Base-by-base conservation (phyloP, 2,113 vertebrate species). In the Catharus bicknelli region DNA sequence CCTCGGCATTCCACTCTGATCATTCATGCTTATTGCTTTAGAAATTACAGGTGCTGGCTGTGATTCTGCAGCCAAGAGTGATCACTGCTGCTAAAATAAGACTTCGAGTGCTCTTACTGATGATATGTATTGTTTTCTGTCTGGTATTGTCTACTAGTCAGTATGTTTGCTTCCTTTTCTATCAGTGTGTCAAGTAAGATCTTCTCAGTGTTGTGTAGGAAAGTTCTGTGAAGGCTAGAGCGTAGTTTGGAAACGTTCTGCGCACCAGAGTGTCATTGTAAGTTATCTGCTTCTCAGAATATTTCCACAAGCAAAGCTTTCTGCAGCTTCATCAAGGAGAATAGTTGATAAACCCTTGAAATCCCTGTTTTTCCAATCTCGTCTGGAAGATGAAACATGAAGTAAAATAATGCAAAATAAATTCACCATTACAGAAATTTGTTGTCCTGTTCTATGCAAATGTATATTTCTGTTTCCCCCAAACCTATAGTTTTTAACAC, bases 11-110 rank as follows among this genome's bases (percentile, higher is more conserved):
- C 73, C 45, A 38, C 61, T 92, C 58, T 85, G 78, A 73, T 93
- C 54, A 55, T 93, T 95, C 67, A 62, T 74, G 53, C 55, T 4
- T 77, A 27, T 63, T 94, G 54, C 84, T 88, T 85, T 74, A 87
- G 59, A 74, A 91, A 48, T 75, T 89, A 57, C 34, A 85, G 78
- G 82, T 96, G 84, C 86, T 77, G 68, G 64, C 87, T 79, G 63
- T 55, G 77, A 55, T 86, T 82, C 62, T 89, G 55, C 59, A 92
- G 87, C 89, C 70, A 85, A 77, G 84, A 89, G 54, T 47, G 78
- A 94, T 34, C 43, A 30, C n/a, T 83, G 68, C 79, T 86, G 76
- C 92, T 96, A 78, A 94, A 93, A 57, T 88, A 91, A 91, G 91
- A 59, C 27, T 67, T n/a, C 30, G 1, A 38, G 42, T 63, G 62